phyloP scores from a whole-genome alignment of 1,140 invertebrate genomes.

The Coenobita brevimanus region DNA sequence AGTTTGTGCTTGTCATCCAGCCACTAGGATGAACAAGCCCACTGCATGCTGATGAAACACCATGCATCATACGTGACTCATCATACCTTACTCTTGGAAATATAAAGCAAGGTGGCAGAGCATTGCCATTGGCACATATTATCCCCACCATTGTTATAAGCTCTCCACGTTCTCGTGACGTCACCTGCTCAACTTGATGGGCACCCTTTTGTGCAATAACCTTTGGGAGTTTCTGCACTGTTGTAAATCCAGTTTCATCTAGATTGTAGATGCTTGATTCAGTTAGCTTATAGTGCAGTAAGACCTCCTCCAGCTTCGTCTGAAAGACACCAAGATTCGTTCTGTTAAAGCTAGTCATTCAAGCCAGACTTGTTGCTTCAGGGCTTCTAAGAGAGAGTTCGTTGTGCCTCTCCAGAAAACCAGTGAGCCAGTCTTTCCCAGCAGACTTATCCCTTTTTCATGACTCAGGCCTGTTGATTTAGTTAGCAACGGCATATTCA shows the following conservation, averaged over 20 bases:
- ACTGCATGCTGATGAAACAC: constrained; percentile 25
- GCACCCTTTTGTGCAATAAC: constrained; percentile 34
- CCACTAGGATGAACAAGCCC: constrained; percentile 39
- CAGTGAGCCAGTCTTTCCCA: constrained; percentile 29
- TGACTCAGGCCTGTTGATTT: not conserved
- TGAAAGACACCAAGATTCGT: constrained; percentile 9
- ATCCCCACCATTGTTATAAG: constrained; percentile 24
- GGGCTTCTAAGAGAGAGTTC: constrained; percentile 25
- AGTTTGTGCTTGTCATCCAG: constrained; percentile 32
- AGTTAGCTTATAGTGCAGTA: not conserved
- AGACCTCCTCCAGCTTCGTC: constrained; percentile 19
- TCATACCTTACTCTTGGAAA: constrained; percentile 33
- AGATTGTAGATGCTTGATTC: constrained; percentile 28
- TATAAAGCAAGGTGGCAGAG: constrained; percentile 20
- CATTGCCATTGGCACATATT: constrained; percentile 34
- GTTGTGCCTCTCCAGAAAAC: constrained; percentile 24
- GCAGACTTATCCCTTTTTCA: constrained; percentile 33
- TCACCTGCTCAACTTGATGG: constrained; percentile 37
- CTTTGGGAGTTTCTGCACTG: not conserved
- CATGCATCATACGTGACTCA: constrained; percentile 24
- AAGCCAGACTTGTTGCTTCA: constrained; percentile 28
- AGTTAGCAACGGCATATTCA: constrained; percentile 33
- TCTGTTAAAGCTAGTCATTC: constrained; percentile 20
- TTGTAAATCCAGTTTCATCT: constrained; percentile 35
- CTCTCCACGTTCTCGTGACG: constrained; percentile 33